Evolutionary conservation across 2,888 invertebrate species (phyloP), one percentile per base, ranked within the genome.

Genomic region (Latrodectus hesperus): DNA sequence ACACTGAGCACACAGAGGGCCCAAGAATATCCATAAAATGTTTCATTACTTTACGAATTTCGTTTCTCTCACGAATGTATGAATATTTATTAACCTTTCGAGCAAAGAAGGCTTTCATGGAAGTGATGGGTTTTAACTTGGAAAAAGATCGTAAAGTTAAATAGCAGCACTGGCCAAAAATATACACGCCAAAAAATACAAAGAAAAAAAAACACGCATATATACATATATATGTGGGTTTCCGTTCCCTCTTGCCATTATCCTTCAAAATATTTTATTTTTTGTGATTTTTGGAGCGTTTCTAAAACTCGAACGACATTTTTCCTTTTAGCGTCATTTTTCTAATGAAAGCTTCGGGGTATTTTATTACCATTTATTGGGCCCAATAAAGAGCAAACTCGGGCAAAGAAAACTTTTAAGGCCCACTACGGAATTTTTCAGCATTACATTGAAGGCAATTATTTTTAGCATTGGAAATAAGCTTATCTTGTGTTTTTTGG

Each of bases 21-120:
- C 86, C 72, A 81, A 87, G 86, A 87, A 87, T 87, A 87, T 87
- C 86, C 86, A 87, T 87, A 87, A 87, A 87, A 87, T 81, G 86
- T 87, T 87, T 87, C 86, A 87, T 87, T 87, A 87, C 86, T 87
- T 81, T 81, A 72, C 86, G 86, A 87, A 87, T 81, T 87, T 87
- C 81, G 86, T 81, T 87, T 81, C 81, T 81, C 81, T 76, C 77
- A 81, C 86, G 86, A 87, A 81, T 87, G 86, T 77, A 87, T 87
- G 86, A 87, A 87, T 87, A 87, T 87, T 87, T 87, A 87, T 87
- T 81, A 87, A 87, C 81, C 81, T 87, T 87, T 73, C 52, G 77
- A 87, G 86, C 81, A 81, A 87, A 87, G 86, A 87, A 76, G 71
- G 81, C 81, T 87, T 87, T 87, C 81, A 87, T 81, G 68, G 73